Base-by-base conservation (phyloP, 1,140 invertebrate species). In the Alviniconcha marisindica region DNA sequence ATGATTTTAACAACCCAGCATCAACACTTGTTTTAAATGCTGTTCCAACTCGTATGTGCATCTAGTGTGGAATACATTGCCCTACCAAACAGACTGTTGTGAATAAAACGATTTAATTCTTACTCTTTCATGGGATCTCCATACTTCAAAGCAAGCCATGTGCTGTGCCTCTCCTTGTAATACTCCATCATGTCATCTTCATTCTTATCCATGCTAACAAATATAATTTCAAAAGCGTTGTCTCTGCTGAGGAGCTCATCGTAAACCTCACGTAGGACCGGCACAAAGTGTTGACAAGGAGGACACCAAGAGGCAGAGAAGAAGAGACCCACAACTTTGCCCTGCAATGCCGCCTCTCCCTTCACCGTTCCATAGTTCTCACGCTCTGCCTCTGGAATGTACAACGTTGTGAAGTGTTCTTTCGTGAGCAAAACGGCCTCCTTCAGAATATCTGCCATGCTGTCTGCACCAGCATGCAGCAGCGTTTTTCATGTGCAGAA, bases 191-290 rank as follows among this genome's bases (percentile, higher is more conserved):
- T 96, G n/a, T 95, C 95, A 1, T 88, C 88, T 77, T 95, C 94
- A 83, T 95, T 95, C 77, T 95, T 94, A 88, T 96, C 95, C 82
- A 95, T 94, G 28, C 95, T 95, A 33, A 96, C 94, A 83, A 95
- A 95, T 44, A 95, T 95, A 87, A 96, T 95, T 95, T 87, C 96
- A 91, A 86, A 96, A 93, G 89, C 95, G 54, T 94, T 94, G 95
- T 76, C 36, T 81, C 95, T 94, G 95, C 74, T 71, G 81, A 95
- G 94, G 69, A 97, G 94, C 81, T 95, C 94, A 31, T 95, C 92
- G 89, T 90, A 90, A 69, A 91, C 88, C n/a, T 92, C 87, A 56
- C 83, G 84, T 1, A 94, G 86, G 14, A 92, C 78, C 5, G 93
- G 93, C 12, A 94, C 93, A 85, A 94, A 94, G 54, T 87, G 87